Percentiles rank a stretch among this genome's conserved stretches.
phyloP scores from a whole-genome alignment of 2,888 invertebrate species.

The Metallyticus violacea region DNA sequence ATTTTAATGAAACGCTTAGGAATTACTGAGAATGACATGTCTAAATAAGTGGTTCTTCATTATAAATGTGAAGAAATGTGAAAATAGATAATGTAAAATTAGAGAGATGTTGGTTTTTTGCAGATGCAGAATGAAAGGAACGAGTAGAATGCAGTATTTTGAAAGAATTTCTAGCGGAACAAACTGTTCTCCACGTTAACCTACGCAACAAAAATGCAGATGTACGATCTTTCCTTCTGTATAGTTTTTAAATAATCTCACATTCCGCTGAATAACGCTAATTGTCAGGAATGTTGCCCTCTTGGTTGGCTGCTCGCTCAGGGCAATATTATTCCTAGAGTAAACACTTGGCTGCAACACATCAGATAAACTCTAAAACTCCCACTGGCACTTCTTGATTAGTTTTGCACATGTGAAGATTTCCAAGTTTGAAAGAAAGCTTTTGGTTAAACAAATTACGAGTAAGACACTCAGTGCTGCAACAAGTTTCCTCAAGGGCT shows the following conservation, averaged over 20 bases:
- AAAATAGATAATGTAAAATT: not conserved
- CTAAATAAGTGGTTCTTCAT: not conserved
- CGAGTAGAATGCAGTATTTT: not conserved
- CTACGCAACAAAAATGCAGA: not conserved
- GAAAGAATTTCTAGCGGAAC: not conserved
- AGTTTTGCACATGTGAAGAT: too few species aligned
- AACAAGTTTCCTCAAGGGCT: too few species aligned
- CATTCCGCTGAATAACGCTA: not conserved
- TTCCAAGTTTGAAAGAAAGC: too few species aligned
- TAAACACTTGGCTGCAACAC: too few species aligned
- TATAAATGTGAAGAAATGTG: not conserved
- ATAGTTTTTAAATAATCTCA: not conserved
- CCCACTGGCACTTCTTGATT: too few species aligned
- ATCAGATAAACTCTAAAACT: too few species aligned
- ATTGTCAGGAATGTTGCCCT: not conserved
- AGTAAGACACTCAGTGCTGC: too few species aligned
- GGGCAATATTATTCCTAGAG: not conserved
- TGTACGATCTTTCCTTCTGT: not conserved
- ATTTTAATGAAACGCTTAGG: not conserved
- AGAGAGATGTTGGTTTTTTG: not conserved
- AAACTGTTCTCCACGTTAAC: not conserved
- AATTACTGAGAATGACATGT: too few species aligned
- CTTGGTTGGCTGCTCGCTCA: not conserved
- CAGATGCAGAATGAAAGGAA: not conserved
- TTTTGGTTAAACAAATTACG: too few species aligned